Conservation (phyloP, 2,888 invertebrate genomes). For the Adineta ricciae region DNA sequence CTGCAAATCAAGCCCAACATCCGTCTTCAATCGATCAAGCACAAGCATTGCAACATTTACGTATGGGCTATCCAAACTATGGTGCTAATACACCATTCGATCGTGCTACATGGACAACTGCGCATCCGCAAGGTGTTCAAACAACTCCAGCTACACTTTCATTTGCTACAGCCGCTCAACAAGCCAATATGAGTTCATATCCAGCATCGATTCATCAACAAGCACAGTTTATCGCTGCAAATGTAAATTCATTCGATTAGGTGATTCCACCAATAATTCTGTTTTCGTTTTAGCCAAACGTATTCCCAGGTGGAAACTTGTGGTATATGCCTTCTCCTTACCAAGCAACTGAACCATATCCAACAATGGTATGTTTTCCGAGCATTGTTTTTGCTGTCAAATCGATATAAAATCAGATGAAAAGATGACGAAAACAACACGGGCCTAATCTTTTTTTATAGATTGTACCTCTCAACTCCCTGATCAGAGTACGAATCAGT, state of each 20-base stretch:
- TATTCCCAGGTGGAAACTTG: not conserved
- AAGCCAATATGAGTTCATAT: constrained; percentile 1
- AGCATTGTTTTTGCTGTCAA: not conserved
- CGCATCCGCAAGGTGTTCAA: not conserved
- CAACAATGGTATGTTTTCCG: not conserved
- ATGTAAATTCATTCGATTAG: not conserved
- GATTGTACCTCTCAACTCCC: constrained; percentile 19
- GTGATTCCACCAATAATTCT: not conserved
- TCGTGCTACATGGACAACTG: not conserved
- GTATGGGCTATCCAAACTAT: not conserved
- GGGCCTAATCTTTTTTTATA: constrained; percentile 1
- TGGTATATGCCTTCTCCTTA: not conserved
- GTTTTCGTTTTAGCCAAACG: not conserved
- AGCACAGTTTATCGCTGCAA: not conserved
- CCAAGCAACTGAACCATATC: not conserved
- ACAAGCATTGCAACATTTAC: not conserved
- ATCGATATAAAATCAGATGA: not conserved
- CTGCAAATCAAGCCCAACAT: not conserved
- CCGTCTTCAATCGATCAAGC: not conserved
- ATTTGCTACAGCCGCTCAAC: not conserved
- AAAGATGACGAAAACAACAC: not conserved
- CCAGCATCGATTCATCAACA: constrained; percentile 14
- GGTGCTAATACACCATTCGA: not conserved
- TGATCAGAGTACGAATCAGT: not conserved
- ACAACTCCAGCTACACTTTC: not conserved